Evolutionary conservation across 2,888 invertebrate genomes (phyloP).

Genomic region (Phorcus lineatus): DNA sequence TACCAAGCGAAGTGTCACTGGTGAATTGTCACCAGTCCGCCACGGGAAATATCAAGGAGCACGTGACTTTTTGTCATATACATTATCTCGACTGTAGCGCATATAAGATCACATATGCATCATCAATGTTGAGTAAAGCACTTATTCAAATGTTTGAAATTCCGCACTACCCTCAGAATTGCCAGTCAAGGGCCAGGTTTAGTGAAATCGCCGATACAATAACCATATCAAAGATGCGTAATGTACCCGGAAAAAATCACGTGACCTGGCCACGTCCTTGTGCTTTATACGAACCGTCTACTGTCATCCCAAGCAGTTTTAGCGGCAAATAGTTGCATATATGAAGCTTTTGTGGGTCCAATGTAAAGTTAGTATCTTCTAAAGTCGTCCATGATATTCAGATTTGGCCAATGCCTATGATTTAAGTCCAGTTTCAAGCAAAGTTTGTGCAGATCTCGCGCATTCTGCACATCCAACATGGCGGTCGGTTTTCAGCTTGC

Average conservation of each 20-base stretch:
- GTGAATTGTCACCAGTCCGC: conserved; percentile 1
- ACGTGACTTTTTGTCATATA: conserved; percentile 31
- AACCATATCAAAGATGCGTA: background rate
- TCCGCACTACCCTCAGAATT: background rate
- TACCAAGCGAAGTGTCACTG: background rate
- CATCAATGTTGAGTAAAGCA: background rate
- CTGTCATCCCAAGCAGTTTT: background rate
- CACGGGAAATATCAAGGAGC: conserved; percentile 22
- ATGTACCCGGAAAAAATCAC: conserved; percentile 51
- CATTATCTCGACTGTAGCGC: conserved; percentile 18
- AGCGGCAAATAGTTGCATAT: background rate
- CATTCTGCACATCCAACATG: conserved; percentile 36
- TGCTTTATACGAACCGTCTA: conserved; percentile 14
- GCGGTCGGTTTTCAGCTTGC: conserved; percentile 38
- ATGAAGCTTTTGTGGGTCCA: background rate
- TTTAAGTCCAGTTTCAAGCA: background rate
- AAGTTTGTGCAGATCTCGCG: conserved; percentile 15
- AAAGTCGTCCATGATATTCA: background rate
- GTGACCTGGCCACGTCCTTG: conserved; percentile 70
- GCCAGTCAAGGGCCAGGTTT: background rate
- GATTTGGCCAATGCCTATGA: background rate
- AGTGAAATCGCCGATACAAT: conserved; percentile 12
- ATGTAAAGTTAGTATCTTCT: conserved; percentile 1
- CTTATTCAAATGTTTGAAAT: background rate
- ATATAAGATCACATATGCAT: background rate